These are phyloP conservation scores for Microctenopoma steveboyesi DNA, from an alignment of 2,797 vertebrate species.

Conservation along the genomic window DNA sequence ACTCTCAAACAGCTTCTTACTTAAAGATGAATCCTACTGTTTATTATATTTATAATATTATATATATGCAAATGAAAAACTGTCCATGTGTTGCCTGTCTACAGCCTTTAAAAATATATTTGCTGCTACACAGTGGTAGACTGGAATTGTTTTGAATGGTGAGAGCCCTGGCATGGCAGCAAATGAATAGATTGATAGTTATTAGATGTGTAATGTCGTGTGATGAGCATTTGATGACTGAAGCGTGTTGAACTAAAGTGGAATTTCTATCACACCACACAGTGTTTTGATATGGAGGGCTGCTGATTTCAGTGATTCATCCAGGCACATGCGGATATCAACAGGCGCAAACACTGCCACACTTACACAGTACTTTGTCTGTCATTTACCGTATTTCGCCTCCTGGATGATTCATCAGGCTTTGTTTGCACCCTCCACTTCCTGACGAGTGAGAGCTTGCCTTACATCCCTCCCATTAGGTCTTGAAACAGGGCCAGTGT, in stretches of 20 bases:
- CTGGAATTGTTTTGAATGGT: slow-evolving; percentile 5
- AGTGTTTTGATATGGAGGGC: slow-evolving; percentile 29
- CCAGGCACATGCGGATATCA: slow-evolving; percentile 29
- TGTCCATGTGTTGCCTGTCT: background rate
- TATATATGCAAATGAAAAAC: too few species aligned
- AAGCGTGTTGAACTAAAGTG: background rate
- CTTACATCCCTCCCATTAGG: slow-evolving; percentile 46
- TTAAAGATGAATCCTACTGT: too few species aligned
- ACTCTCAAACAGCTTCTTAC: too few species aligned
- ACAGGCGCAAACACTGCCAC: slow-evolving; percentile 35
- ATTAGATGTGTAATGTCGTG: slow-evolving; percentile 9
- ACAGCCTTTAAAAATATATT: background rate
- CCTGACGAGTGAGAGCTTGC: slow-evolving; percentile 66
- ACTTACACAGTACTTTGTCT: slow-evolving; percentile 18
- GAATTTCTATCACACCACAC: slow-evolving; percentile 28
- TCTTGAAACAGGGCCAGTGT: slow-evolving; percentile 58
- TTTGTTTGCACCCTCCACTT: slow-evolving; percentile 53
- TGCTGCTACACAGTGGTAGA: slow-evolving; percentile 14
- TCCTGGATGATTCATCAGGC: slow-evolving; percentile 53
- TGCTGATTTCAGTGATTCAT: slow-evolving; percentile 53
- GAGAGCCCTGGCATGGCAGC: background rate
- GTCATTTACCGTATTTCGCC: slow-evolving; percentile 48
- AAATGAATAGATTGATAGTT: background rate
- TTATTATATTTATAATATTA: too few species aligned
- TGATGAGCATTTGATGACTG: slow-evolving; percentile 29